These are phyloP conservation scores for Pygathrix nemaeus DNA, from an alignment of 2,113 vertebrate species.

Conservation along the genomic window DNA sequence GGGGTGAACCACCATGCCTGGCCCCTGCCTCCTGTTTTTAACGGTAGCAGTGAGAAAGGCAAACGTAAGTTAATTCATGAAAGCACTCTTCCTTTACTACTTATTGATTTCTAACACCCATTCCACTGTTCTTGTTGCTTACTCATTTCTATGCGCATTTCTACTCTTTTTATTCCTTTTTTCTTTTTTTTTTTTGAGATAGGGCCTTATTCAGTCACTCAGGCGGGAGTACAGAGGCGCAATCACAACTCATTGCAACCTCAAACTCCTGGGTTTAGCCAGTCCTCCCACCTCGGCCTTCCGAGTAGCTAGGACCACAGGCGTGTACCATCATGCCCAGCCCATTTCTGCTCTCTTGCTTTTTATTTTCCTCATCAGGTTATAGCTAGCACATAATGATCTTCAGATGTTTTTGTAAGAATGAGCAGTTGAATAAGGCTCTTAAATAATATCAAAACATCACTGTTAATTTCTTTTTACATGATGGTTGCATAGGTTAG, in stretches of 20 bases:
- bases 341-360: neutral
- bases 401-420: neutral
- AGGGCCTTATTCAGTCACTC: too few relatives aligned
- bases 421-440: conserved; percentile 28
- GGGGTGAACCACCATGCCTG: neutral
- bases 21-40: neutral
- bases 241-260: too few relatives aligned
- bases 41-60: neutral
- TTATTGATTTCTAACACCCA: neutral
- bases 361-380: conserved; percentile 10
- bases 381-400: conserved; percentile 18
- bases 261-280: too few relatives aligned
- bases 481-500: conserved; percentile 83
- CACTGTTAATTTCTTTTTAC: conserved; percentile 52
- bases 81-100: neutral
- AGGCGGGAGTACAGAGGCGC: too few relatives aligned
- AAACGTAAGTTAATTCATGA: conserved; percentile 27
- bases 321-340: neutral
- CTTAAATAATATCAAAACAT: neutral
- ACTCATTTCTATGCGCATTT: neutral
- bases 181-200: too few relatives aligned
- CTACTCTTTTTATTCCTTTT: too few relatives aligned
- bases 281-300: too few relatives aligned
- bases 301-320: too few relatives aligned
- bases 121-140: neutral